These are phyloP conservation scores for Otis tarda DNA, from an alignment of 2,113 vertebrate genomes.

Conservation along the genomic window DNA sequence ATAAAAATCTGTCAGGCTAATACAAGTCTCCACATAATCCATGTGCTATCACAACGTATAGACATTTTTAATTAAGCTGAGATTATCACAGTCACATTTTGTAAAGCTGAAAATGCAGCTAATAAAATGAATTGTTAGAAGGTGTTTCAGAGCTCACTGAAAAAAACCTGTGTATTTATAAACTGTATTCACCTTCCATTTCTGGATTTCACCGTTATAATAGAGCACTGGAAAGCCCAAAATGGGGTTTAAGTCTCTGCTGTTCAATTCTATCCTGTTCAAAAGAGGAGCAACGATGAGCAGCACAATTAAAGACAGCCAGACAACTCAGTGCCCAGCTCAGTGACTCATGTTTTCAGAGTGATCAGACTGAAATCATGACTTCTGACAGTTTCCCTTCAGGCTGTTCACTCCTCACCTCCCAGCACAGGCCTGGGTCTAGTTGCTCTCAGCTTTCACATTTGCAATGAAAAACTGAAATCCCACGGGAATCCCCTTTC, in stretches of 20 bases:
- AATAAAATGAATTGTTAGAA: not conserved
- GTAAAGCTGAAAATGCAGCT: not conserved
- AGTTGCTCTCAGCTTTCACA: not conserved
- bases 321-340: not conserved
- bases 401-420: not conserved
- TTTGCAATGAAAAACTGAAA: not conserved
- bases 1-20: not conserved
- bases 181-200: not conserved
- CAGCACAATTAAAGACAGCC: not conserved
- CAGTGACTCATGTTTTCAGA: not conserved
- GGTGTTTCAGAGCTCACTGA: not conserved
- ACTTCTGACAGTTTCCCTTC: not conserved
- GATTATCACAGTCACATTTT: not conserved
- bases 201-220: not conserved
- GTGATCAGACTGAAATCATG: not conserved
- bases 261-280: not conserved
- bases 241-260: not conserved
- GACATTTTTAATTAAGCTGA: not conserved
- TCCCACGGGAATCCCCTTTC: not conserved
- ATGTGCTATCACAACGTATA: accelerated
- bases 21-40: not conserved
- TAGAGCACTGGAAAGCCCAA: not conserved
- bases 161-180: not conserved
- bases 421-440: not conserved
- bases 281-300: not conserved